These are phyloP conservation scores for Panzeria rudis DNA, from an alignment of 2,888 invertebrate species.

Conservation along the genomic window DNA sequence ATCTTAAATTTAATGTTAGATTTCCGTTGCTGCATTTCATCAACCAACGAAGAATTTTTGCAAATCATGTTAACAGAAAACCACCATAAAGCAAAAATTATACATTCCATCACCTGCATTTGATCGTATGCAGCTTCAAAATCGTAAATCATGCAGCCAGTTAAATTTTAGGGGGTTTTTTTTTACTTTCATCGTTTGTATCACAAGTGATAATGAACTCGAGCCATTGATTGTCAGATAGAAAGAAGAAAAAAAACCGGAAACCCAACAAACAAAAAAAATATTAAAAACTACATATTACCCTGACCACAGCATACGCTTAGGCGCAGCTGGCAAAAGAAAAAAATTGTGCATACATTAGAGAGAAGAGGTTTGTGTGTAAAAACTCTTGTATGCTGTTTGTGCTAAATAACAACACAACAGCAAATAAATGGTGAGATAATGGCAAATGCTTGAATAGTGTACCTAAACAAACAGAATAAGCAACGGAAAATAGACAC, in stretches of 20 bases:
- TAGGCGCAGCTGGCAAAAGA: slow-evolving; percentile 39
- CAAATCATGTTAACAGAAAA: neutral
- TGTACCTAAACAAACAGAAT: slow-evolving; percentile 48
- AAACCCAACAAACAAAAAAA: slow-evolving; percentile 49
- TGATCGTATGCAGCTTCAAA: too few relatives aligned
- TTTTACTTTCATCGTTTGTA: slow-evolving; percentile 21
- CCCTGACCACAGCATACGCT: slow-evolving; percentile 54
- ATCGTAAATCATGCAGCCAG: slow-evolving; percentile 1
- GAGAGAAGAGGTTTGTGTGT: neutral
- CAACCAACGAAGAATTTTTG: neutral
- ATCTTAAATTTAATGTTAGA: neutral
- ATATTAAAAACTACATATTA: slow-evolving; percentile 36
- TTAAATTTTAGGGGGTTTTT: neutral
- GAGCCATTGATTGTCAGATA: neutral
- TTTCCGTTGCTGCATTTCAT: neutral
- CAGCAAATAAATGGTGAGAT: slow-evolving; percentile 70
- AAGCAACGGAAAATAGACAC: slow-evolving; percentile 22
- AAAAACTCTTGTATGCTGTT: slow-evolving; percentile 4
- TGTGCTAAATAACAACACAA: slow-evolving; percentile 29
- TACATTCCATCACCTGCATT: slow-evolving; percentile 19
- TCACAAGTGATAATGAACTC: slow-evolving; percentile 65
- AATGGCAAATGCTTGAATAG: slow-evolving; percentile 66
- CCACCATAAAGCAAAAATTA: slow-evolving; percentile 19
- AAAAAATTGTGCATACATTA: slow-evolving; percentile 29
- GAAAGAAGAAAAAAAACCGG: neutral